phyloP scores from a whole-genome alignment of 2,113 vertebrate species.

The Daubentonia madagascariensis region DNA sequence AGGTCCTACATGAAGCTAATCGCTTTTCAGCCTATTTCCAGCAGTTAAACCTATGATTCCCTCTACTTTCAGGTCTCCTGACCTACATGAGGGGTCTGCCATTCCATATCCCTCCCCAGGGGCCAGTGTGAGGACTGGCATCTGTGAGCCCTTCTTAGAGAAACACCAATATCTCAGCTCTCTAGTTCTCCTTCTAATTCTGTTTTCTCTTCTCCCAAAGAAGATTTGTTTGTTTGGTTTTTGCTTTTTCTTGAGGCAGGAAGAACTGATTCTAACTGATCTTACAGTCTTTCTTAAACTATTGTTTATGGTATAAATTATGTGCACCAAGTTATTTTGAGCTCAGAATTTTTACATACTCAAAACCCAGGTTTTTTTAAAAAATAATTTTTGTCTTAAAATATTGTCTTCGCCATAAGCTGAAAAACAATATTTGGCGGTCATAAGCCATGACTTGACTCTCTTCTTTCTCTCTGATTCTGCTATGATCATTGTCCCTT shows the following conservation, averaged over 20 bases:
- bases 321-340: neutral
- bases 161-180: neutral
- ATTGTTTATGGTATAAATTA: neutral
- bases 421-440: neutral
- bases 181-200: neutral
- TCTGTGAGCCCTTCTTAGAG: neutral
- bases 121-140: neutral
- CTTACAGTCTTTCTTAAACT: neutral
- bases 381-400: neutral
- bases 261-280: neutral
- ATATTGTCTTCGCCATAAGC: neutral
- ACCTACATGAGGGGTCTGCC: rapidly evolving
- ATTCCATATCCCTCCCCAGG: neutral
- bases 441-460: neutral
- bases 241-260: neutral
- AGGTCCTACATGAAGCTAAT: too few species aligned
- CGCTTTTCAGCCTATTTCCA: neutral
- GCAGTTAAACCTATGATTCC: neutral
- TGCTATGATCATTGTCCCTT: neutral
- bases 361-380: neutral
- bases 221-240: neutral
- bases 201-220: neutral
- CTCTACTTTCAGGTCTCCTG: neutral
- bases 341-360: neutral
- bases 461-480: neutral